These are phyloP conservation scores for Hoplias malabaricus DNA, from an alignment of 2,113 vertebrate species.

Conservation along the genomic window DNA sequence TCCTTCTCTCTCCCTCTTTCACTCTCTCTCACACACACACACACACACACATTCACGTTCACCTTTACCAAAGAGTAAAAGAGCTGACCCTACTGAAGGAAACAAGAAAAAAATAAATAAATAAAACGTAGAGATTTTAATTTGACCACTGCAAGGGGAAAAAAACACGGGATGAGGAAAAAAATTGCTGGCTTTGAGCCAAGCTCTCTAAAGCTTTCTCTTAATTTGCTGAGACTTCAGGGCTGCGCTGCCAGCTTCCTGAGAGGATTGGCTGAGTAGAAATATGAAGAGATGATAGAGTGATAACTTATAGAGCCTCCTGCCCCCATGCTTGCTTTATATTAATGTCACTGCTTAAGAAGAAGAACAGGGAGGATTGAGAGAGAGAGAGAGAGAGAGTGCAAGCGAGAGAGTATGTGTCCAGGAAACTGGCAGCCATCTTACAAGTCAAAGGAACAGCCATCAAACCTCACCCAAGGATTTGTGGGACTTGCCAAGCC, in stretches of 20 bases:
- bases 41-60: not conserved
- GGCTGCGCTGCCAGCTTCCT: slow-evolving; percentile 39
- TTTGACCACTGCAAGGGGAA: slow-evolving; percentile 35
- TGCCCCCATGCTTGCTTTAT: slow-evolving; percentile 40
- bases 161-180: too few species aligned
- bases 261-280: slow-evolving; percentile 46
- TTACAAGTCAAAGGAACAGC: not conserved
- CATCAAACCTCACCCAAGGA: slow-evolving; percentile 5
- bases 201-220: slow-evolving; percentile 36
- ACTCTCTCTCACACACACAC: not conserved
- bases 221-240: slow-evolving; percentile 51
- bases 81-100: slow-evolving; percentile 16
- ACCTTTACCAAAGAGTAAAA: slow-evolving; percentile 8
- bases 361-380: slow-evolving; percentile 29
- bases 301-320: slow-evolving; percentile 43
- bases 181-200: slow-evolving; percentile 51
- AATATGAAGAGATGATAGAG: slow-evolving; percentile 53
- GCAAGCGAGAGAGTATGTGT: not conserved
- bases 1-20: not conserved
- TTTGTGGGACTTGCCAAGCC: slow-evolving; percentile 13
- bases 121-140: slow-evolving; percentile 13
- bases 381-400: slow-evolving; percentile 17
- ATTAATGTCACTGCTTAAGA: slow-evolving; percentile 62
- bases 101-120: slow-evolving; percentile 32
- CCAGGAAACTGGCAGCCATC: slow-evolving; percentile 4